A percentile compares a stretch with the other conserved stretches of the same genome.
Evolutionary conservation across 1,140 invertebrate species (phyloP).

Genomic region (Drosophila ironensis): DNA sequence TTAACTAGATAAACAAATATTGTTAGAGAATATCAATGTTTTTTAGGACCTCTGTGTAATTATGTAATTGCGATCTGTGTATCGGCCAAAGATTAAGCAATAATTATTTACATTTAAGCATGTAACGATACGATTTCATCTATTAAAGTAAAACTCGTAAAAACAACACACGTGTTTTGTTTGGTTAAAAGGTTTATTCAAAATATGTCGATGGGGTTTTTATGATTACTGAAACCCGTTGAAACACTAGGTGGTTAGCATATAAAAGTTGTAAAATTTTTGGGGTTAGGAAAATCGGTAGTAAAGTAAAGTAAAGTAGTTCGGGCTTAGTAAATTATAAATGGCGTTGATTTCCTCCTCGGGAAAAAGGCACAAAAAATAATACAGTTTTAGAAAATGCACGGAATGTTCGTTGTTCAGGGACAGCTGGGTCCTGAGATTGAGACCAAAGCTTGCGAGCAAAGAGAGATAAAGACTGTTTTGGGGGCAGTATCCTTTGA

Average conservation of each 20-base stretch:
- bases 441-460: conserved; percentile 54
- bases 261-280: not conserved
- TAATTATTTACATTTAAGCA: conserved; percentile 67
- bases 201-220: conserved; percentile 42
- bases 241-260: conserved; percentile 30
- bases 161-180: not conserved
- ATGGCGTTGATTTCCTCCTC: conserved; percentile 29
- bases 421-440: conserved; percentile 47
- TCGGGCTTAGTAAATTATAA: conserved; percentile 41
- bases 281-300: not conserved
- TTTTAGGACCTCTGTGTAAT: conserved; percentile 55
- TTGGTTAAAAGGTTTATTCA: conserved; percentile 49
- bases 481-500: conserved; percentile 8
- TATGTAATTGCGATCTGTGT: conserved; percentile 67
- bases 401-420: conserved; percentile 68
- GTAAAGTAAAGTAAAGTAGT: conserved; percentile 1
- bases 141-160: not conserved
- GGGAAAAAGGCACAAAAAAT: conserved; percentile 43
- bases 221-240: conserved; percentile 34
- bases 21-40: conserved; percentile 38
- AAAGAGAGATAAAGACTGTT: conserved; percentile 1
- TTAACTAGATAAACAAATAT: conserved; percentile 1
- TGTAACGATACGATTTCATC: conserved; percentile 2
- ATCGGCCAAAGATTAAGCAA: conserved; percentile 78
- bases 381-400: conserved; percentile 59